These are phyloP conservation scores for Ephestia elutella DNA, from an alignment of 1,140 invertebrate genomes.

Conservation along the genomic window DNA sequence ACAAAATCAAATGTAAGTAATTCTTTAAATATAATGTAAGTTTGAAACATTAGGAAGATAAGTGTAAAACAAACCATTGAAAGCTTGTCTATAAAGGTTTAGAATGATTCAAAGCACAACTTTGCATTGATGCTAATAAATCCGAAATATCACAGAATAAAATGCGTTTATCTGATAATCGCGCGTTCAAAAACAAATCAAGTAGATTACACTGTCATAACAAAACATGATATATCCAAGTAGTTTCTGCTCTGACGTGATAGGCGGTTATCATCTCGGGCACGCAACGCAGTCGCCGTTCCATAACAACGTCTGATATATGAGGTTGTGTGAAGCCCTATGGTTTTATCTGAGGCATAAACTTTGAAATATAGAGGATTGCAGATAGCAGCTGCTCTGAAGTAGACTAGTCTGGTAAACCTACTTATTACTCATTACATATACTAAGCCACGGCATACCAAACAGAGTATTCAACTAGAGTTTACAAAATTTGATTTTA, in stretches of 20 bases:
- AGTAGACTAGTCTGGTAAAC: background rate
- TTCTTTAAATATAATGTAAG: too few relatives aligned
- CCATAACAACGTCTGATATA: slow-evolving; percentile 2
- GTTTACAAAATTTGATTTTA: too few relatives aligned
- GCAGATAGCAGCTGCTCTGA: background rate
- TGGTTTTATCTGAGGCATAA: background rate
- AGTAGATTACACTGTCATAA: slow-evolving; percentile 2
- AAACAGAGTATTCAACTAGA: background rate
- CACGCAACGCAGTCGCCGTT: background rate
- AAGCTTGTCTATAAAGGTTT: too few relatives aligned
- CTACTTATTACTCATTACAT: background rate
- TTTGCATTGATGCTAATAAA: too few relatives aligned
- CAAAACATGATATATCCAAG: slow-evolving; percentile 3
- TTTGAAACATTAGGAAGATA: too few relatives aligned
- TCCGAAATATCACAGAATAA: too few relatives aligned
- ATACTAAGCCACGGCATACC: background rate
- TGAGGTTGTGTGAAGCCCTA: slow-evolving; percentile 3
- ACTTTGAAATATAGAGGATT: background rate
- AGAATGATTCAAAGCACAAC: too few relatives aligned
- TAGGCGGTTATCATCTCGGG: slow-evolving; percentile 3
- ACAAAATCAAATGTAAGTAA: too few relatives aligned
- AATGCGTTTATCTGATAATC: too few relatives aligned
- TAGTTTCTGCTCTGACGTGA: background rate
- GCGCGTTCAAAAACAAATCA: background rate
- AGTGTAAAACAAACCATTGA: too few relatives aligned